Conservation (phyloP, 1,140 invertebrate species). For the Palaemon carinicauda region DNA sequence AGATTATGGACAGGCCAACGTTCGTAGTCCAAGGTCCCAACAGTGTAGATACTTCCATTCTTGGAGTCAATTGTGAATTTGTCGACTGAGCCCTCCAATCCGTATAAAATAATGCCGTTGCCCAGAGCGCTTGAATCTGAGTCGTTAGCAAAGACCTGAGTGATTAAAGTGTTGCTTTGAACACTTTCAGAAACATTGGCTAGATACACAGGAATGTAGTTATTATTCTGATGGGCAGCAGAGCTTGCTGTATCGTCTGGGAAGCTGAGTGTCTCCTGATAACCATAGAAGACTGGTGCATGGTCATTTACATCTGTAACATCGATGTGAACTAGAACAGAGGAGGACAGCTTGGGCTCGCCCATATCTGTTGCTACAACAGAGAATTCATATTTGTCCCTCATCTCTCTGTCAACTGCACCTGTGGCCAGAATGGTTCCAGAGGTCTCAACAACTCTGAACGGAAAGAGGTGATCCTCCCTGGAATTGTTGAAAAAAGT, state of each 20-base stretch:
- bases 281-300: constrained; percentile 27
- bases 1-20: constrained; percentile 17
- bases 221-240: neutral
- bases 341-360: constrained; percentile 29
- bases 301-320: constrained; percentile 43
- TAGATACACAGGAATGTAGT: constrained; percentile 14
- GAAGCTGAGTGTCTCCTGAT: constrained; percentile 13
- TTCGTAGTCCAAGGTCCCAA: constrained; percentile 41
- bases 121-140: constrained; percentile 32
- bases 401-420: constrained; percentile 34
- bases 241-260: neutral
- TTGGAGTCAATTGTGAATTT: constrained; percentile 49
- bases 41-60: constrained; percentile 41
- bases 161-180: neutral
- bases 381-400: constrained; percentile 35
- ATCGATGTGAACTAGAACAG: constrained; percentile 43
- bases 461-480: constrained; percentile 25
- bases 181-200: constrained; percentile 12
- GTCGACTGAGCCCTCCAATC: constrained; percentile 37
- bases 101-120: constrained; percentile 43
- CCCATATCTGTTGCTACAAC: constrained; percentile 37
- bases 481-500: constrained; percentile 19
- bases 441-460: constrained; percentile 33
- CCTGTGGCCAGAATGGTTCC: constrained; percentile 39
- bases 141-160: constrained; percentile 29